Evolutionary conservation across 2,888 invertebrate species (phyloP).

Genomic region (Cosmopolites sordidus): DNA sequence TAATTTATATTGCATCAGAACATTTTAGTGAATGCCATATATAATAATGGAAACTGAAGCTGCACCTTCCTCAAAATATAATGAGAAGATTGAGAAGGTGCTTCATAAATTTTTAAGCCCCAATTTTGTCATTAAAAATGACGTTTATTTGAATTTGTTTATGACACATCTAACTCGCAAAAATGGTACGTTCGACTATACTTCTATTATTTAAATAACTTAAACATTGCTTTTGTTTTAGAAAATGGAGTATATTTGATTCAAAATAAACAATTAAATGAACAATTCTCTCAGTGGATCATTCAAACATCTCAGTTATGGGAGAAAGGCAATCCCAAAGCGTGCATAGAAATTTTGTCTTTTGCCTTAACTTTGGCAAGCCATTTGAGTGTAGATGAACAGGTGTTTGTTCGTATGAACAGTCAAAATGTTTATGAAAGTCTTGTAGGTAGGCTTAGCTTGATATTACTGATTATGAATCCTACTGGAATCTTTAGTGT

Average conservation of each 20-base stretch:
- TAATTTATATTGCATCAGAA: too few species aligned
- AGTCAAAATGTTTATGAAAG: slow-evolving; percentile 46
- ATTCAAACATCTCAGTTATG: slow-evolving; percentile 46
- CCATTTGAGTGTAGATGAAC: slow-evolving; percentile 56
- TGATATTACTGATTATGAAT: too few species aligned
- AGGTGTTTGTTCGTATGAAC: slow-evolving; percentile 56
- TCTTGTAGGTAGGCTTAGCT: slow-evolving; percentile 33
- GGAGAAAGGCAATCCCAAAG: slow-evolving; percentile 30
- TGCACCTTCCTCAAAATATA: slow-evolving; percentile 28
- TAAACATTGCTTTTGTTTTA: too few species aligned
- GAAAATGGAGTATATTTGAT: background rate
- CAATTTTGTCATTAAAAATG: slow-evolving; percentile 57
- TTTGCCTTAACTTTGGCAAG: slow-evolving; percentile 63
- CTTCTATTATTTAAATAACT: slow-evolving; percentile 2
- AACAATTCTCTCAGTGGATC: slow-evolving; percentile 47
- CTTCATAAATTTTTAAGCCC: slow-evolving; percentile 57
- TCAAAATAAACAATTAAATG: slow-evolving; percentile 32
- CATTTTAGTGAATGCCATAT: background rate
- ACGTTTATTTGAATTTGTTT: slow-evolving; percentile 62
- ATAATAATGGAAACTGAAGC: slow-evolving; percentile 9
- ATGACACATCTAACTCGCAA: slow-evolving; percentile 56
- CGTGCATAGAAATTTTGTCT: slow-evolving; percentile 41
- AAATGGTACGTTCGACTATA: slow-evolving; percentile 25
- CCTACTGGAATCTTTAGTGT: too few species aligned
- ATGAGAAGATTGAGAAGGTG: slow-evolving; percentile 55